Evolutionary conservation across 2,113 vertebrate genomes (phyloP).

Genomic region (Polypterus senegalus): DNA sequence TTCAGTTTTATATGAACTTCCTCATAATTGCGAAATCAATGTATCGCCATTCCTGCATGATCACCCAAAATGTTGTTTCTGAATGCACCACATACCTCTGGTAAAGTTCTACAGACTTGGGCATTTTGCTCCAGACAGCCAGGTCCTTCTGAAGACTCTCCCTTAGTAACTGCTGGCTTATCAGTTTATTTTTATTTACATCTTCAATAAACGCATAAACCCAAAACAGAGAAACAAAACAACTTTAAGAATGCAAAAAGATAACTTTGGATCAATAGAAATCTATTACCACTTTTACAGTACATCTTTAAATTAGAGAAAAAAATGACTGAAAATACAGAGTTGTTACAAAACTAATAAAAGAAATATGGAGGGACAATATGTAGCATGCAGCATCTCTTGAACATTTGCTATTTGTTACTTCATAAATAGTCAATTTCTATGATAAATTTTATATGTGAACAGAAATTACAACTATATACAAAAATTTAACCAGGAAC

Average conservation of each 20-base stretch:
- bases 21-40: not conserved
- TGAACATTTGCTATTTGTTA: too few relatives aligned
- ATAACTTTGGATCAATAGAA: not conserved
- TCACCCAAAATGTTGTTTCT: not conserved
- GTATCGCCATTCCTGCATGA: not conserved
- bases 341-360: not conserved
- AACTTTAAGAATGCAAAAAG: too few relatives aligned
- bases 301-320: not conserved
- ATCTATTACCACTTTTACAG: not conserved
- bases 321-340: not conserved
- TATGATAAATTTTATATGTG: too few relatives aligned
- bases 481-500: too few relatives aligned
- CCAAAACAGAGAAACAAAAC: not conserved
- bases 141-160: constrained; percentile 40
- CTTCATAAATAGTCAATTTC: too few relatives aligned
- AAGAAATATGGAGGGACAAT: too few relatives aligned
- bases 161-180: constrained; percentile 22
- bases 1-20: too few relatives aligned
- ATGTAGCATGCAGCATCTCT: too few relatives aligned
- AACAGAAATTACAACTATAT: too few relatives aligned
- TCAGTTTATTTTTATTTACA: constrained; percentile 18
- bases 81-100: constrained; percentile 36
- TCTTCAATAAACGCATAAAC: constrained; percentile 18
- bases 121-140: constrained; percentile 46
- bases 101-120: constrained; percentile 44